These are phyloP conservation scores for Xiphias gladius DNA, from an alignment of 2,113 vertebrate genomes.

Conservation along the genomic window DNA sequence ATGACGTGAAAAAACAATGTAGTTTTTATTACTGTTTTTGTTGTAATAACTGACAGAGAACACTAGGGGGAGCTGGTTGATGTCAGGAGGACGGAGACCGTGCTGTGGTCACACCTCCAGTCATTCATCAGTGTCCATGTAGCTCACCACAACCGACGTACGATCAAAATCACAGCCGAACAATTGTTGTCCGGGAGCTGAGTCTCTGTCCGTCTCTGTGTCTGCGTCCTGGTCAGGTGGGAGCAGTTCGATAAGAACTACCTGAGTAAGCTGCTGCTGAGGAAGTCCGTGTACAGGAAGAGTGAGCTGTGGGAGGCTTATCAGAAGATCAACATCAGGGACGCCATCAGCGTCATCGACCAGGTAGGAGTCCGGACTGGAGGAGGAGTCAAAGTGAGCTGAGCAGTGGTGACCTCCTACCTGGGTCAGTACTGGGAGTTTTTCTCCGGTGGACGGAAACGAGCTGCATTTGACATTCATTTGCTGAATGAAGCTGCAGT, in stretches of 20 bases:
- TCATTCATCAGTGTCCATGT: too few relatives aligned
- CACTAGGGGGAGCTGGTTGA: conserved; percentile 35
- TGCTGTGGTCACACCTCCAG: too few relatives aligned
- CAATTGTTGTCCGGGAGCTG: too few relatives aligned
- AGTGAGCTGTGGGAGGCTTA: conserved; percentile 98
- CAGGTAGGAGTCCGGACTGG: conserved; percentile 84
- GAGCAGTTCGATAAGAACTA: conserved; percentile 99
- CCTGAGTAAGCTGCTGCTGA: conserved; percentile 93
- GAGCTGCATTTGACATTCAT: too few relatives aligned
- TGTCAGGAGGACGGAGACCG: neutral
- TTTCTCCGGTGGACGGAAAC: too few relatives aligned
- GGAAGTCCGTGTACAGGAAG: conserved; percentile 94
- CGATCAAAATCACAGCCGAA: too few relatives aligned
- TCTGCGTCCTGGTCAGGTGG: conserved; percentile 84
- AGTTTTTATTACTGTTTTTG: too few relatives aligned
- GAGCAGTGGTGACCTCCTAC: neutral
- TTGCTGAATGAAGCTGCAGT: too few relatives aligned
- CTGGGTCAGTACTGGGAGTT: too few relatives aligned
- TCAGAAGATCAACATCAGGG: conserved; percentile 97
- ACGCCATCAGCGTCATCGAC: conserved; percentile 96
- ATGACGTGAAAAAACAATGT: too few relatives aligned
- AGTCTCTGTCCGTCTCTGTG: neutral
- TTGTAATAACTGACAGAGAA: neutral
- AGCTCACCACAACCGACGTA: too few relatives aligned
- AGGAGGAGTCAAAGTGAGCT: neutral